Conservation (phyloP, 2,113 vertebrate genomes). For the Cololabis saira region DNA sequence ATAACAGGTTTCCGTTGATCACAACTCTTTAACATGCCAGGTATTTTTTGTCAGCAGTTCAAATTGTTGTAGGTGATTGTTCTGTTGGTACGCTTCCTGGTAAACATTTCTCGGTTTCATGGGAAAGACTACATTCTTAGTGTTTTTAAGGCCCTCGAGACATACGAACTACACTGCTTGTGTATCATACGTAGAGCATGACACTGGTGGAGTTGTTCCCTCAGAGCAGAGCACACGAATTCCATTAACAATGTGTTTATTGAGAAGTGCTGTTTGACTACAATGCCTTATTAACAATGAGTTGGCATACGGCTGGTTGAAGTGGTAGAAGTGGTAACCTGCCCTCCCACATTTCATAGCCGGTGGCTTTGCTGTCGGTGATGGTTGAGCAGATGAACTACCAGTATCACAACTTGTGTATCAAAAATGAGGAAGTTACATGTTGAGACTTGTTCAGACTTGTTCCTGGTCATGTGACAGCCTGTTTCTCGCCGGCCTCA, state of each 20-base stretch:
- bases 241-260: conserved; percentile 17
- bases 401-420: conserved; percentile 27
- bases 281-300: not conserved
- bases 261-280: conserved; percentile 10
- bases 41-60: conserved; percentile 6
- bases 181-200: conserved; percentile 3
- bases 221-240: conserved; percentile 11
- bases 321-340: not conserved
- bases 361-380: conserved; percentile 6
- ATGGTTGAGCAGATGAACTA: conserved; percentile 15
- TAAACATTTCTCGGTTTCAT: conserved; percentile 21
- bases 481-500: conserved; percentile 25
- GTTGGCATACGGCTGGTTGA: conserved; percentile 2
- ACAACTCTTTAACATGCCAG: not conserved
- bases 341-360: conserved; percentile 27
- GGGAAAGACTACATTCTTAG: conserved; percentile 24
- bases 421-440: conserved; percentile 52
- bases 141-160: conserved; percentile 14
- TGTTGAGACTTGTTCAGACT: conserved; percentile 68
- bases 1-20: not conserved
- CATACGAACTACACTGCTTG: not conserved
- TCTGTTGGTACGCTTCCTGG: not conserved
- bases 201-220: not conserved
- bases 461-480: conserved; percentile 64
- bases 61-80: not conserved